Percentiles rank a stretch among this genome's conserved stretches.
These are phyloP conservation scores for Pyrocoelia pectoralis DNA, from an alignment of 2,888 invertebrate species.

Conservation along the genomic window DNA sequence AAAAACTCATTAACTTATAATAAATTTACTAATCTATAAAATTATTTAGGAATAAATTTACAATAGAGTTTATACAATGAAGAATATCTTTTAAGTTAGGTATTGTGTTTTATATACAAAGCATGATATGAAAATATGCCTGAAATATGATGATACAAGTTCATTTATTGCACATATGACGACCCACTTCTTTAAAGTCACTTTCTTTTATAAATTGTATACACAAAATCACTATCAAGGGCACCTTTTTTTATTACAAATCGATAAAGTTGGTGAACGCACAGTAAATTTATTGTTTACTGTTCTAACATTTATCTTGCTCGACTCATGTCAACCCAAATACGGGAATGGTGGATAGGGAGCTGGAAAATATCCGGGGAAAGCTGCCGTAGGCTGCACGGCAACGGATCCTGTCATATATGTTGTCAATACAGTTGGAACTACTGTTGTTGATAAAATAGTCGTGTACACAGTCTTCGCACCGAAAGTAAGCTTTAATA, in stretches of 20 bases:
- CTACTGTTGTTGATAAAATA: conserved; percentile 81
- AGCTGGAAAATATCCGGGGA: conserved; percentile 80
- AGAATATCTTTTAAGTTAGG: conserved; percentile 3
- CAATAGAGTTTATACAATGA: conserved; percentile 6
- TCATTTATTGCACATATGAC: conserved; percentile 41
- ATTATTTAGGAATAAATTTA: not conserved
- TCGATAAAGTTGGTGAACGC: conserved; percentile 29
- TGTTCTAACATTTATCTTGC: conserved; percentile 41
- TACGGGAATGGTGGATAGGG: conserved; percentile 80
- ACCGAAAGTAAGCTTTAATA: conserved; percentile 88
- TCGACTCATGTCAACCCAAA: conserved; percentile 65
- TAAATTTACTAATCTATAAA: not conserved
- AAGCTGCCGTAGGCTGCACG: conserved; percentile 72
- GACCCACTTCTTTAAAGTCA: conserved; percentile 24
- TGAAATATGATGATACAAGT: conserved; percentile 32
- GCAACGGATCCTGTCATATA: conserved; percentile 83
- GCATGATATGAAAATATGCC: conserved; percentile 27
- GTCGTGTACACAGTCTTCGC: conserved; percentile 90
- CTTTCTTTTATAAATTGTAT: conserved; percentile 33
- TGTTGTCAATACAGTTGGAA: conserved; percentile 84
- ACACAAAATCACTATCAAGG: conserved; percentile 39
- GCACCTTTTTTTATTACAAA: conserved; percentile 35
- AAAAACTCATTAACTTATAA: too few species aligned
- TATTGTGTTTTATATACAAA: conserved; percentile 35
- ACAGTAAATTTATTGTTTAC: conserved; percentile 40